These are phyloP conservation scores for Passer montanus DNA, from an alignment of 2,113 vertebrate genomes.

Conservation along the genomic window DNA sequence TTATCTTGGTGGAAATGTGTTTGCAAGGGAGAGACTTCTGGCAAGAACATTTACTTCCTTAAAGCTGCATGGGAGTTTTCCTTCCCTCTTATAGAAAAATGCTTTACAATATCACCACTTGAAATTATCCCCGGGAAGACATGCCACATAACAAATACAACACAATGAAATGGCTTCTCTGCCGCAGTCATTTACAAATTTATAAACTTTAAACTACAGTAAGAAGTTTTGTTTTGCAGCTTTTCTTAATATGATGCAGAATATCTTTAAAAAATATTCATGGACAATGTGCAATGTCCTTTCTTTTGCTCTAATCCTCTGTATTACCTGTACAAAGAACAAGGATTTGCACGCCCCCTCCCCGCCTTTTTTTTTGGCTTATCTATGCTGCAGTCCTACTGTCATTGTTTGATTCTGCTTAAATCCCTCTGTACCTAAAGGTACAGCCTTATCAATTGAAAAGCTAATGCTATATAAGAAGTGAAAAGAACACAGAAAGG, in stretches of 20 bases:
- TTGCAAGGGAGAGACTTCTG: background rate
- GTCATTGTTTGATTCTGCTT: conserved; percentile 73
- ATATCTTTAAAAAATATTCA: conserved; percentile 43
- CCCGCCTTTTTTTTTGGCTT: background rate
- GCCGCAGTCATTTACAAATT: background rate
- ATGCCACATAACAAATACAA: background rate
- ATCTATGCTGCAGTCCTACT: conserved; percentile 58
- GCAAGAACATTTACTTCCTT: background rate
- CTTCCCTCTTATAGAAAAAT: background rate
- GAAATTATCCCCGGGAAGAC: background rate
- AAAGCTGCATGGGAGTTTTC: background rate
- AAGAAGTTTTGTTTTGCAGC: conserved; percentile 29
- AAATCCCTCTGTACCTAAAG: conserved; percentile 71
- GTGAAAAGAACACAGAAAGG: conserved; percentile 75
- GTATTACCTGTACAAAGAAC: conserved; percentile 62
- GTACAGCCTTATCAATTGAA: conserved; percentile 76
- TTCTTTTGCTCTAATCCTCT: conserved; percentile 44
- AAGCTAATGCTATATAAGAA: conserved; percentile 75
- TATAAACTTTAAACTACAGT: conserved; percentile 10
- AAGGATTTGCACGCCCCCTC: conserved; percentile 26
- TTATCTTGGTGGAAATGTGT: background rate
- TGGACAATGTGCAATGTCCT: conserved; percentile 16
- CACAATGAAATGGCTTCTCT: conserved; percentile 21
- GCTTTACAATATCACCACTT: background rate
- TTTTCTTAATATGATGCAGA: conserved; percentile 42